These are phyloP conservation scores for Dunckerocampus dactyliophorus DNA, from an alignment of 2,113 vertebrate species.

Conservation along the genomic window DNA sequence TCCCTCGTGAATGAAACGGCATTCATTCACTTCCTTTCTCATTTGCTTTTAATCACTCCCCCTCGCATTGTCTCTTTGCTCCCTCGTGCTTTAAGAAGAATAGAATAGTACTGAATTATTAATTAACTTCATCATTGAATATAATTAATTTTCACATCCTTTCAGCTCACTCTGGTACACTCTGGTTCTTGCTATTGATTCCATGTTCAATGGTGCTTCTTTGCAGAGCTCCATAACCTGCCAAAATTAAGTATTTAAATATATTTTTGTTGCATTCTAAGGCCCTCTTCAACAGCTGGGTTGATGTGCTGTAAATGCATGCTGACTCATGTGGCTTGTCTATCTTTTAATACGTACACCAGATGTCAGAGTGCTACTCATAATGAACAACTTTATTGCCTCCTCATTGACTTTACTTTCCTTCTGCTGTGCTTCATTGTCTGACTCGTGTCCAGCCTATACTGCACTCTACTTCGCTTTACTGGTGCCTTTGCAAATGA, in stretches of 20 bases:
- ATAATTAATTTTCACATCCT: conserved; percentile 25
- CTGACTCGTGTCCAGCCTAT: background rate
- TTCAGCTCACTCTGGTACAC: background rate
- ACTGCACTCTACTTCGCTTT: background rate
- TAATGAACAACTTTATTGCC: conserved; percentile 39
- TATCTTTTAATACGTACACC: conserved; percentile 14
- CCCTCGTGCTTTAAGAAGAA: conserved; percentile 18
- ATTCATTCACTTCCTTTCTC: conserved; percentile 28
- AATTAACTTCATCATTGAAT: conserved; percentile 23
- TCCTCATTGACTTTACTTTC: conserved; percentile 26
- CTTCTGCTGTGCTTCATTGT: conserved; percentile 24
- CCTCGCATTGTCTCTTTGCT: conserved; percentile 2
- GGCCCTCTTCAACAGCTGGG: conserved; percentile 38
- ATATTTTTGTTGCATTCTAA: conserved; percentile 36
- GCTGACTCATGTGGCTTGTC: conserved; percentile 45
- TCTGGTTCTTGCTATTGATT: conserved; percentile 21
- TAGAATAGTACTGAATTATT: conserved; percentile 28
- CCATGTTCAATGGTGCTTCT: conserved; percentile 28
- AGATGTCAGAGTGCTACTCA: conserved; percentile 10
- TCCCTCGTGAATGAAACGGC: conserved; percentile 20
- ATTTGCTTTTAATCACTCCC: conserved; percentile 42
- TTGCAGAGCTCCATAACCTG: conserved; percentile 32
- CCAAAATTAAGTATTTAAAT: conserved; percentile 33
- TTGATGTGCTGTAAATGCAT: conserved; percentile 50
- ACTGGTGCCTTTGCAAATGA: conserved; percentile 17